Percentiles rank a stretch among this genome's conserved stretches.
phyloP scores from a whole-genome alignment of 2,113 vertebrate genomes.

The Mesitornis unicolor region DNA sequence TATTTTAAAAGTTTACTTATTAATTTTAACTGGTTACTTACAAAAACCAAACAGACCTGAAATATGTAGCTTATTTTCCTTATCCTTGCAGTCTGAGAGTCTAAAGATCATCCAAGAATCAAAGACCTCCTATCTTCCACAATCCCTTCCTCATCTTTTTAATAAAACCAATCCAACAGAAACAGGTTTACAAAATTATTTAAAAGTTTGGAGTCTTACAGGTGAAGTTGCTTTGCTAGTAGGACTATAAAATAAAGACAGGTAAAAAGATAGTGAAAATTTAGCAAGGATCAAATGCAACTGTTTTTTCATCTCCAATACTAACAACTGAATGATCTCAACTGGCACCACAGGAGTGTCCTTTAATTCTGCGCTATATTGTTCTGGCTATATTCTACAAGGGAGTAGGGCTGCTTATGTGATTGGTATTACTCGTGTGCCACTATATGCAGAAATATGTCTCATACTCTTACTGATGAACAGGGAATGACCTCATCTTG shows the following conservation, averaged over 20 bases:
- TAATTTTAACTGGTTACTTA: conserved; percentile 24
- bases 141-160: not conserved
- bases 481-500: not conserved
- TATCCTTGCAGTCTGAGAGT: not conserved
- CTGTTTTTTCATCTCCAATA: not conserved
- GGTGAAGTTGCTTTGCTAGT: not conserved
- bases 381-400: not conserved
- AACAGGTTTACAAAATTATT: not conserved
- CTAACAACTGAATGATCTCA: not conserved
- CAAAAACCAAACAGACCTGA: not conserved
- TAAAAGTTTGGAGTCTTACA: not conserved
- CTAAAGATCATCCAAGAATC: not conserved
- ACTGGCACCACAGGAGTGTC: not conserved
- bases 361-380: not conserved
- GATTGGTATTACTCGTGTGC: not conserved
- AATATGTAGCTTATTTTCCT: not conserved
- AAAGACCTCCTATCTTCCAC: not conserved
- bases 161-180: not conserved
- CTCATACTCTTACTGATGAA: not conserved
- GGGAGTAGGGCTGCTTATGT: not conserved
- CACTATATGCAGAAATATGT: not conserved
- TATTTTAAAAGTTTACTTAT: conserved; percentile 15
- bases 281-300: not conserved
- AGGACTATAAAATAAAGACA: not conserved
- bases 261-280: not conserved